Base-by-base conservation (phyloP, 2,888 invertebrate genomes). In the Trachelus tabidus region DNA sequence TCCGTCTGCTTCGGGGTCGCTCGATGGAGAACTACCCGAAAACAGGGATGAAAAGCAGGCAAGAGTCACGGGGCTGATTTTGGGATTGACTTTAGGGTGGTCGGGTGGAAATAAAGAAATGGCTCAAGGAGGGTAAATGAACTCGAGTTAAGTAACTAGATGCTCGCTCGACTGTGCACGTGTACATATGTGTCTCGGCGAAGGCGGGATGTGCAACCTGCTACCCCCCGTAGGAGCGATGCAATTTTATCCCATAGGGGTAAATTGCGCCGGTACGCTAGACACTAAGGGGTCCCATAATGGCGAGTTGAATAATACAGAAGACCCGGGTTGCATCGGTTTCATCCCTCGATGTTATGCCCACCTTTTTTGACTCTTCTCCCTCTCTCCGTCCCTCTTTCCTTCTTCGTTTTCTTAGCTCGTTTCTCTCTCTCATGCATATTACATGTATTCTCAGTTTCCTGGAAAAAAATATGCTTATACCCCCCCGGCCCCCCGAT, bases 231-330 rank as follows among this genome's bases (percentile, higher is more conserved):
- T 33, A 30, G 69, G 33, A 69, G 85, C 84, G 85, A 86, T 86
- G 86, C 86, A 86, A 86, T 86, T 86, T 86, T 81, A 84, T 86
- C 86, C 86, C 84, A 83, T 85, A 84, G 86, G 86, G 86, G 84
- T 30, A 37, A 77, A 75, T 69, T 69, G 69, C 69, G 69, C 69
- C 31, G 69, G 69, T 31, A 31, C 30, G 69, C 69, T 30, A 69
- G 69, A 30, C 31, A 69, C 69, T 30, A 56, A 77, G 79, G 76
- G 69, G 73, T 80, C 83, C 83, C 83, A 85, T 87, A 87, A 87
- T 84, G 84, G 83, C 82, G 79, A 81, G 81, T 80, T 85, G 85
- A 87, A 87, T 87, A 85, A 87, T 87, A 85, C 83, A 82, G 73
- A 31, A 80, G 23, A 73, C 40, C 40, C 40, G 40, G 40, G 40